Base-by-base conservation (phyloP, 2,888 invertebrate genomes). In the Agrypnus murinus region DNA sequence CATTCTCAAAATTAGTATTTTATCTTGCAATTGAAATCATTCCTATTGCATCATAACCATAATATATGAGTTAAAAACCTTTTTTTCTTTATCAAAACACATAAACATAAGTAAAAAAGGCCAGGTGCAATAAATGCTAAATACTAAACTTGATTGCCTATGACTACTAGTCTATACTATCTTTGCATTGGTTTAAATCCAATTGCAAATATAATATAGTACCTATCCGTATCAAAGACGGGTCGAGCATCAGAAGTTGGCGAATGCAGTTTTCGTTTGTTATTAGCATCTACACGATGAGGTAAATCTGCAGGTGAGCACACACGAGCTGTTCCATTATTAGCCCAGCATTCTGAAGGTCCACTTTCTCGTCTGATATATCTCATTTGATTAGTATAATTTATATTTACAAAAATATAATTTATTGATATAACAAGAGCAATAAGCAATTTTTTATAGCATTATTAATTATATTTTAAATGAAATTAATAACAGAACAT, bases 331-430 rank as follows among this genome's bases (percentile, higher is more conserved):
- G 75, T 76, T 65, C 78, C 78, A 71, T 75, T 75, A 69, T 76
- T 77, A 58, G 77, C 75, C 76, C 77, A 77, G 65, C 77, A 77
- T 59, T 78, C 78, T n/a, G 77, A 73, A 32, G 75, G 77, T 65
- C 77, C 78, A 65, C 74, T 75, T 45, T 78, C 78, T 64, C 76
- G 67, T 73, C 87, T 87, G 81, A 34, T 31, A 63, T 43, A 50
- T 48, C 50, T 4, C 48, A 38, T 38, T 34, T 15, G 14, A 50
- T 36, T 63, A 63, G 19, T 63, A 15, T 4, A 40, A 40, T 40
- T 10, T n/a, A 40, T 7, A 40, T 3, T 12, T 40, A 40, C 5
- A 40, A 2, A 40, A 7, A 40, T 4, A 40, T 40, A 40, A 40
- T 12, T 40, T 40, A 3, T 3, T 40, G n/a, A 40, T 40, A 2